Evolutionary conservation across 1,140 invertebrate species (phyloP), one percentile per base, ranked within the genome.

Genomic region (Penaeus chinensis): DNA sequence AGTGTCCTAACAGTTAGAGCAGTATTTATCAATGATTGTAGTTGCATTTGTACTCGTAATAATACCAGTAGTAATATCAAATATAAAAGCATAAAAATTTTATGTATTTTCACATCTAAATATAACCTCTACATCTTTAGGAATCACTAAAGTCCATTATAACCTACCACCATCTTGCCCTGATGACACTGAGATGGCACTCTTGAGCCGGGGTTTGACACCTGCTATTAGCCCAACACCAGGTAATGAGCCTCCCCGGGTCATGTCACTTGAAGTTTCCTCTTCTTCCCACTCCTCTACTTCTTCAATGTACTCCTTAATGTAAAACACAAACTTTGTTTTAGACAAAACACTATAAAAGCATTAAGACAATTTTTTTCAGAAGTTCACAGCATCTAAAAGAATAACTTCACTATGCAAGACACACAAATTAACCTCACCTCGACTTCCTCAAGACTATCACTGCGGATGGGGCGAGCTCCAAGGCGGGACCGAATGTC

Each of bases 241-340:
- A 47, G 66, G 78, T 62, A 62, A 27, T 7, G 18, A 66, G 18
- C 47, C 65, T 88, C 89, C 18, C 16, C 37, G 3, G 74, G 13
- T 79, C 84, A 90, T 63, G 63, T 82, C 81, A 76, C 81, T 61
- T 61, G 85, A 19, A 13, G 24, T 90, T 18, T 65, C 71, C 22
- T 87, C 82, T 20, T 88, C 85, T 71, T 91, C 90, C 81, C 82
- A 89, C 61, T 88, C 84, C 66, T 91, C 89, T 19, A 90, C 87
- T 82, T 90, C 89, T 80, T 90, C 89, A 74, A 89, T 84, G 62
- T 88, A 88, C 63, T 90, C 89, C 87, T 90, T 27, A n/a, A 65
- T 0, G 60, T 54, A 47, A 77, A 63, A 18, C 16, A 62, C 20
- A 18, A 84, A 37, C 37, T 19, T 84, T 27, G 5, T 62, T 10